A percentile compares a stretch with the other conserved stretches of the same genome.
phyloP scores from a whole-genome alignment of 2,113 vertebrate species.

The Vidua macroura region DNA sequence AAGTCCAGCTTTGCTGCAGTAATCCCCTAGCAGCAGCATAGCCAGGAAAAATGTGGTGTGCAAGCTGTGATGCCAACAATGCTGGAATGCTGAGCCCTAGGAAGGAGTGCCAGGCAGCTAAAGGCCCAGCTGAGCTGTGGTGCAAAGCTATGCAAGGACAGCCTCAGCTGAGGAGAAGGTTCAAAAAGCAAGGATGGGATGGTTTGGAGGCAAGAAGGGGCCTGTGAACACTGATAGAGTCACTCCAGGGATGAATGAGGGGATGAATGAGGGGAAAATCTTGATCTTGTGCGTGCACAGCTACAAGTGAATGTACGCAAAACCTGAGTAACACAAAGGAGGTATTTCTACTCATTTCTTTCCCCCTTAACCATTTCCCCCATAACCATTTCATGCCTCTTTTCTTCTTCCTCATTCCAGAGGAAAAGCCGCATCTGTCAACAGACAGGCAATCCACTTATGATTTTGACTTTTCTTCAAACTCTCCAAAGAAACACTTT shows the following conservation, averaged over 20 bases:
- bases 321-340: not conserved
- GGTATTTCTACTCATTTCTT: not conserved
- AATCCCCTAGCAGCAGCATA: not conserved
- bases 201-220: not conserved
- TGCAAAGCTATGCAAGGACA: not conserved
- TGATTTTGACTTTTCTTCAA: not conserved
- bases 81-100: not conserved
- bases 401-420: not conserved
- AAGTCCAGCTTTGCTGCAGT: not conserved
- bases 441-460: not conserved
- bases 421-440: not conserved
- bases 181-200: not conserved
- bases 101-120: not conserved
- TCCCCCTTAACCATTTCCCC: not conserved
- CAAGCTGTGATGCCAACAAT: not conserved
- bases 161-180: not conserved
- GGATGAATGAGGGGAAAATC: not conserved
- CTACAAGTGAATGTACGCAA: not conserved
- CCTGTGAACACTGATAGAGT: not conserved
- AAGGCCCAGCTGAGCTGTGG: not conserved
- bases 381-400: not conserved
- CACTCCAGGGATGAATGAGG: not conserved
- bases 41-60: constrained; percentile 28
- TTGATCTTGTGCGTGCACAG: not conserved
- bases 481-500: not conserved